Percentiles rank a stretch among this genome's conserved stretches.
These are phyloP conservation scores for Bambusicola thoracicus DNA, from an alignment of 2,113 vertebrate species.

Conservation along the genomic window DNA sequence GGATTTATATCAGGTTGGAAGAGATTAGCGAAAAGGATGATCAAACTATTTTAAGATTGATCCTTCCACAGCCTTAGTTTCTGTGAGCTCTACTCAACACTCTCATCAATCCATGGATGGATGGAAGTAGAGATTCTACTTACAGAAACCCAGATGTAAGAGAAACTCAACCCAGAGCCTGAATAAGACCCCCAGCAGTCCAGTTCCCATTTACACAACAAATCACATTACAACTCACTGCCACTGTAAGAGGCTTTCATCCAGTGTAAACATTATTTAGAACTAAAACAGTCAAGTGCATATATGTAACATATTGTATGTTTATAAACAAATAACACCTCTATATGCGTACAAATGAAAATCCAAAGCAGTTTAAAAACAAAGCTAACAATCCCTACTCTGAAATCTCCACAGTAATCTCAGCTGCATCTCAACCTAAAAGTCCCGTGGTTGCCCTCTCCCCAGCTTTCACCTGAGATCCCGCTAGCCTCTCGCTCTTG, in stretches of 20 bases:
- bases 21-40: conserved; percentile 27
- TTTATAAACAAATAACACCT: not conserved
- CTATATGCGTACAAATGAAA: not conserved
- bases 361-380: not conserved
- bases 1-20: not conserved
- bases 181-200: not conserved
- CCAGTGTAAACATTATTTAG: not conserved
- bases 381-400: not conserved
- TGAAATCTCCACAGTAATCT: not conserved
- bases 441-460: not conserved
- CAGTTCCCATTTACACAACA: not conserved
- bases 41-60: conserved; percentile 42
- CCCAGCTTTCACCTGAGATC: not conserved
- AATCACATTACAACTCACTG: not conserved
- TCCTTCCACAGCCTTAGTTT: not conserved
- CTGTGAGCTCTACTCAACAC: not conserved
- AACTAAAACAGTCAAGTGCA: not conserved
- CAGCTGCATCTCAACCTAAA: not conserved
- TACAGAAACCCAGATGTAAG: not conserved
- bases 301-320: not conserved
- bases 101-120: accelerated
- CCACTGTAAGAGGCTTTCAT: not conserved
- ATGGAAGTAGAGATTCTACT: not conserved
- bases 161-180: not conserved
- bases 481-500: not conserved